phyloP scores from a whole-genome alignment of 2,797 vertebrate genomes.

The Melanotaenia boesemani region DNA sequence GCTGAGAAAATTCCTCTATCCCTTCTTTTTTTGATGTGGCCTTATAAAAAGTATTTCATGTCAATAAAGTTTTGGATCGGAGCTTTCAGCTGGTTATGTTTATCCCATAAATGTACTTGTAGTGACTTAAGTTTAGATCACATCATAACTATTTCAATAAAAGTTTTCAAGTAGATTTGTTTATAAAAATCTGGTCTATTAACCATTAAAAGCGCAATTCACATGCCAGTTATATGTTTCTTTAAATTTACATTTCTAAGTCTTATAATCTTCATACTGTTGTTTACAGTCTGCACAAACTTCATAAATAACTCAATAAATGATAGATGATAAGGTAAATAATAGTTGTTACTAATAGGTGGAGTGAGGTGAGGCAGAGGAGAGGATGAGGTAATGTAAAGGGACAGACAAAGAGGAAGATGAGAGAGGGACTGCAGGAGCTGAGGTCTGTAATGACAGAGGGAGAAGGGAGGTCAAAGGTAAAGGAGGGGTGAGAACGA shows the following conservation, averaged over 20 bases:
- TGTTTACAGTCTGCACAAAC: background rate
- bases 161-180: background rate
- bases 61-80: background rate
- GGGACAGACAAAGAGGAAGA: background rate
- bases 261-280: too few species aligned
- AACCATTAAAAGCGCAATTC: background rate
- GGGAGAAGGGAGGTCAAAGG: constrained; percentile 30
- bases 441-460: constrained; percentile 33
- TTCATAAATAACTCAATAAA: background rate
- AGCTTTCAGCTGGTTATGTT: background rate
- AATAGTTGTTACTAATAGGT: too few species aligned
- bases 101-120: background rate
- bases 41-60: too few species aligned
- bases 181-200: background rate
- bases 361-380: constrained; percentile 1
- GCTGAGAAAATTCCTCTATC: constrained; percentile 5
- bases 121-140: background rate
- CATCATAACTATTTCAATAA: background rate
- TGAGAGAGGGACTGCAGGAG: constrained; percentile 13
- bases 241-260: too few species aligned
- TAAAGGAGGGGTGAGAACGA: constrained; percentile 31
- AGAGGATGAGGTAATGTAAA: constrained; percentile 5
- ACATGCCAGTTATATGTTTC: too few species aligned
- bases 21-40: too few species aligned
- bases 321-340: too few species aligned